These are phyloP conservation scores for Sarcophaga carnaria DNA, from an alignment of 2,888 invertebrate species.

Conservation along the genomic window DNA sequence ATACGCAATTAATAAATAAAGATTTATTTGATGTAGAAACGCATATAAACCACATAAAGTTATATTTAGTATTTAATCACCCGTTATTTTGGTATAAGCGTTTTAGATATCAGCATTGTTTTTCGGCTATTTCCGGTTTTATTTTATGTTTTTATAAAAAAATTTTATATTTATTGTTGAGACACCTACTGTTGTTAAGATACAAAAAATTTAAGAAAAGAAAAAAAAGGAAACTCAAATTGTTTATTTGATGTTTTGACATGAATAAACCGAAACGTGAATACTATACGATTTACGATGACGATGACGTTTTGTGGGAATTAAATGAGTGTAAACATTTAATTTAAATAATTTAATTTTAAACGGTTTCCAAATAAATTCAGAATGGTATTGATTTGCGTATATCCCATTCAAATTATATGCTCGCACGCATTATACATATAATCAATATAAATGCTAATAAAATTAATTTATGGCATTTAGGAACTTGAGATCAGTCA, in stretches of 20 bases:
- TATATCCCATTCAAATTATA: no score
- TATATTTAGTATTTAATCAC: neutral
- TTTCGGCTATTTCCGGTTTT: neutral
- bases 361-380: neutral
- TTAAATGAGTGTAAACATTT: constrained; percentile 3
- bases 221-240: no score
- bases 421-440: no score
- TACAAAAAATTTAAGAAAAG: neutral
- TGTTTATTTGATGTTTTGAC: no score
- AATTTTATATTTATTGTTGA: neutral
- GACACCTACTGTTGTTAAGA: neutral
- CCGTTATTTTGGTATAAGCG: neutral
- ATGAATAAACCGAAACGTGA: neutral
- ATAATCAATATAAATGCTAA: no score
- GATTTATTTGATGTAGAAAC: neutral
- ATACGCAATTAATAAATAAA: neutral
- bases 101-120: neutral
- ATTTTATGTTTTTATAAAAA: neutral
- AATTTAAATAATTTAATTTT: constrained; percentile 25
- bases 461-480: no score
- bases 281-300: neutral
- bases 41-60: neutral
- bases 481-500: neutral
- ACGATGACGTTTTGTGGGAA: constrained; percentile 21
- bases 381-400: neutral